Percentiles rank a stretch among this genome's conserved stretches.
Evolutionary conservation across 1,140 invertebrate genomes (phyloP).

Genomic region (Diabrotica virgifera): DNA sequence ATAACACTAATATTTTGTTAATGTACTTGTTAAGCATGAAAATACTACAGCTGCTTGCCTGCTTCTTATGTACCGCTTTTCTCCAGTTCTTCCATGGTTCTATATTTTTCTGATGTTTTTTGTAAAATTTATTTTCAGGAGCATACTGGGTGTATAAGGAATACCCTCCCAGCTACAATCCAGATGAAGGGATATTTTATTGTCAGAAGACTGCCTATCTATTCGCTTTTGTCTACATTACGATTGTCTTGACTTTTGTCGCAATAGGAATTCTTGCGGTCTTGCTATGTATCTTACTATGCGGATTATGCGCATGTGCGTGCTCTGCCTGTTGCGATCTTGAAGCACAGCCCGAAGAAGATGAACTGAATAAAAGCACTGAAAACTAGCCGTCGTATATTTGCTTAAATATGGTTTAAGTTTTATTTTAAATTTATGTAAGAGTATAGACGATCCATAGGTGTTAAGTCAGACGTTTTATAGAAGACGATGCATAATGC

Average conservation of each 20-base stretch:
- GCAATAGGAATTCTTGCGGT: conserved; percentile 11
- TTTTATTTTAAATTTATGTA: too few species aligned
- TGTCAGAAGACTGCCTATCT: conserved; percentile 38
- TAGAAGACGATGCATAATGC: too few species aligned
- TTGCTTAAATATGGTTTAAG: too few species aligned
- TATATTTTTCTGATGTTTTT: background rate
- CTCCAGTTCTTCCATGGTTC: too few species aligned
- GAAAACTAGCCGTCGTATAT: too few species aligned
- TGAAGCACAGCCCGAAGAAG: background rate
- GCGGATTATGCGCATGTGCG: background rate
- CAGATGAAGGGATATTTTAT: conserved; percentile 14
- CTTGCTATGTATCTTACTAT: conserved; percentile 22
- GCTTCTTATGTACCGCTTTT: too few species aligned
- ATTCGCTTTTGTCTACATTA: conserved; percentile 38
- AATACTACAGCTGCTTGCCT: too few species aligned
- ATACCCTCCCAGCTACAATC: conserved; percentile 35
- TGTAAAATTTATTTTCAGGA: conserved; percentile 27
- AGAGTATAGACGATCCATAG: too few species aligned
- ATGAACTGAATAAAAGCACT: background rate
- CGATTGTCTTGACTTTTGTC: conserved; percentile 25
- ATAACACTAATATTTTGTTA: too few species aligned
- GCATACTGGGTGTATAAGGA: conserved; percentile 35
- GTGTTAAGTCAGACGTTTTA: too few species aligned
- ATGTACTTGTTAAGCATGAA: too few species aligned
- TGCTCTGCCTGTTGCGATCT: background rate